Evolutionary conservation across 1,140 invertebrate genomes (phyloP).

Genomic region (Telenomus remus): DNA sequence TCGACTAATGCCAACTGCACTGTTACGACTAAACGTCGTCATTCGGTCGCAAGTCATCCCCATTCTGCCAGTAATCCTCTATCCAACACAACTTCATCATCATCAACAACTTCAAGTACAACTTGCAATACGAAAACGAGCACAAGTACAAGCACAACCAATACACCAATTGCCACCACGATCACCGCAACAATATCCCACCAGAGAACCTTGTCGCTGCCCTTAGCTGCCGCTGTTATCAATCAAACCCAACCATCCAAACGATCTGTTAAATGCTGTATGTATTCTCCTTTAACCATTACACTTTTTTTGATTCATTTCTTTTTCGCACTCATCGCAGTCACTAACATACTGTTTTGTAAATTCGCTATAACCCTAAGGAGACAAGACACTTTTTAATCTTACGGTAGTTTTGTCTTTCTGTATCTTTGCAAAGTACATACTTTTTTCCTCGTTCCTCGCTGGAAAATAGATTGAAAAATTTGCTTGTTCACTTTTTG

Average conservation of each 20-base stretch:
- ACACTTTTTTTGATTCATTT: constrained; percentile 16
- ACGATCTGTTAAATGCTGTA: constrained; percentile 73
- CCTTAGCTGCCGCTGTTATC: constrained; percentile 76
- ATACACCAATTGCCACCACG: constrained; percentile 50
- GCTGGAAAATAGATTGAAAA: constrained; percentile 9
- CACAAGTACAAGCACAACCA: constrained; percentile 52
- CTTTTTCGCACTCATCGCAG: constrained; percentile 4
- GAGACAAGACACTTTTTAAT: too few species aligned
- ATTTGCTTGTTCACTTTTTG: not conserved
- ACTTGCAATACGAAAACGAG: constrained; percentile 33
- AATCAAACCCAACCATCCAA: constrained; percentile 75
- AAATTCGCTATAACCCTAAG: too few species aligned
- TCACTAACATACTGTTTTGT: not conserved
- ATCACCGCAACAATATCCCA: constrained; percentile 75
- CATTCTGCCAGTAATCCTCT: constrained; percentile 72
- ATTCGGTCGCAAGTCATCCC: constrained; percentile 74
- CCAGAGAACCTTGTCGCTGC: constrained; percentile 81
- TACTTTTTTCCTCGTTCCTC: too few species aligned
- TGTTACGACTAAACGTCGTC: constrained; percentile 72
- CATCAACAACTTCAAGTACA: constrained; percentile 56
- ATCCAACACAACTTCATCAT: constrained; percentile 66
- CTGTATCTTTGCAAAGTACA: too few species aligned
- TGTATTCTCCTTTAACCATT: constrained; percentile 60
- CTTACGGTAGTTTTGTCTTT: not conserved
- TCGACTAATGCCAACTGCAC: constrained; percentile 69